phyloP scores from a whole-genome alignment of 2,888 invertebrate species.

The Eupithecia dodoneata region DNA sequence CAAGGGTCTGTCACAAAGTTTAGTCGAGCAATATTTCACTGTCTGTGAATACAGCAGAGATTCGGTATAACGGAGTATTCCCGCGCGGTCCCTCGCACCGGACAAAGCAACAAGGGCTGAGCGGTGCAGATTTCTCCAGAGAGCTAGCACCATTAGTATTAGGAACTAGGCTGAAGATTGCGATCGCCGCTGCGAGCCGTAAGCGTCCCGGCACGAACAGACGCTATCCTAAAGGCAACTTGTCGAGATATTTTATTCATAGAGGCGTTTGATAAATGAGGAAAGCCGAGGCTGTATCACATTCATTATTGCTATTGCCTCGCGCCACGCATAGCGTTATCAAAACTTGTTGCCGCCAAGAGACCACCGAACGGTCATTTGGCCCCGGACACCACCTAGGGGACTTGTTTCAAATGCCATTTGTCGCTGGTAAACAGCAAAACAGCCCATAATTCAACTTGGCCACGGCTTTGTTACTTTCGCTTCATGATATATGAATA shows the following conservation, averaged over 20 bases:
- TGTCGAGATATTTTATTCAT: conserved; percentile 81
- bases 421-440: conserved; percentile 72
- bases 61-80: conserved; percentile 51
- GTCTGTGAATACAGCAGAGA: conserved; percentile 48
- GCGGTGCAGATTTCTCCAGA: conserved; percentile 69
- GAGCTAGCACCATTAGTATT: conserved; percentile 68
- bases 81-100: conserved; percentile 56
- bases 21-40: conserved; percentile 45
- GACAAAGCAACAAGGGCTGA: conserved; percentile 60
- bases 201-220: conserved; percentile 73
- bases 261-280: conserved; percentile 79
- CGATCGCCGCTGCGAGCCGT: conserved; percentile 68
- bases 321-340: conserved; percentile 76
- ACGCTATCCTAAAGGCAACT: conserved; percentile 73
- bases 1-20: conserved; percentile 46
- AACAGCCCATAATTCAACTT: conserved; percentile 71
- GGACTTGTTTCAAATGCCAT: conserved; percentile 71
- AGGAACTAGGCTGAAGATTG: conserved; percentile 67
- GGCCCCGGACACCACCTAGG: conserved; percentile 64
- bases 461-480: conserved; percentile 66
- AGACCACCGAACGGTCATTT: conserved; percentile 59
- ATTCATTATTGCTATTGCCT: conserved; percentile 79
- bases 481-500: conserved; percentile 62
- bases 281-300: conserved; percentile 74
- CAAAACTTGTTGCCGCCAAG: conserved; percentile 78